phyloP scores from a whole-genome alignment of 2,888 invertebrate genomes.

The Aleiodes leptofemur region DNA sequence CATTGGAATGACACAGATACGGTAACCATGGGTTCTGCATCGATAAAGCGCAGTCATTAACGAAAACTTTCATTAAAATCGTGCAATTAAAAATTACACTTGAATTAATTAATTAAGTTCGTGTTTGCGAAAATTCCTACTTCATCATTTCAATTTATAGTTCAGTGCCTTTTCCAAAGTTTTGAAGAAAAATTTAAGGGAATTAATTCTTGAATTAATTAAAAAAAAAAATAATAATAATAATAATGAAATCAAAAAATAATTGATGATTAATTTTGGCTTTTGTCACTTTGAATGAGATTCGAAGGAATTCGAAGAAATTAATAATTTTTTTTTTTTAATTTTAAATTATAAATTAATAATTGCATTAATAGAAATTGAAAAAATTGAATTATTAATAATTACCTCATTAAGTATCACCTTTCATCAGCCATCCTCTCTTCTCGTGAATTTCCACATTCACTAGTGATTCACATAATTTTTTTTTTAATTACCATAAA shows the following conservation, averaged over 20 bases:
- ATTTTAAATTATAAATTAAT: too few species aligned
- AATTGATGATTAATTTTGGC: too few species aligned
- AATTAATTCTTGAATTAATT: too few species aligned
- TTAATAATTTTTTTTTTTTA: too few species aligned
- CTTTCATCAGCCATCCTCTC: too few species aligned
- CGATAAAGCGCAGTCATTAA: slow-evolving; percentile 18
- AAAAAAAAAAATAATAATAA: neutral
- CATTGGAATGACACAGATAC: slow-evolving; percentile 43
- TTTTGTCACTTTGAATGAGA: too few species aligned
- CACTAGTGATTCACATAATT: neutral
- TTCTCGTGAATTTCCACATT: too few species aligned
- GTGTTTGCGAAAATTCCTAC: neutral
- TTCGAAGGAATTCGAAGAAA: too few species aligned
- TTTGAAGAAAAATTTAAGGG: too few species aligned
- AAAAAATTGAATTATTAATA: too few species aligned
- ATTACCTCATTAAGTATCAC: too few species aligned
- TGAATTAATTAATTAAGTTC: slow-evolving; percentile 8
- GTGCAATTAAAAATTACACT: neutral
- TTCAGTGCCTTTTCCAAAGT: neutral
- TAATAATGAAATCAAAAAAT: neutral
- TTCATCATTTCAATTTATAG: neutral
- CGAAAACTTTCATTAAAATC: slow-evolving; percentile 7
- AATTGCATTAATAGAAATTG: too few species aligned
- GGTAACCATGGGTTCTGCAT: slow-evolving; percentile 14
- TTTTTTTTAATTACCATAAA: neutral